phyloP scores from a whole-genome alignment of 2,888 invertebrate species.

The Leptinotarsa haldemani region DNA sequence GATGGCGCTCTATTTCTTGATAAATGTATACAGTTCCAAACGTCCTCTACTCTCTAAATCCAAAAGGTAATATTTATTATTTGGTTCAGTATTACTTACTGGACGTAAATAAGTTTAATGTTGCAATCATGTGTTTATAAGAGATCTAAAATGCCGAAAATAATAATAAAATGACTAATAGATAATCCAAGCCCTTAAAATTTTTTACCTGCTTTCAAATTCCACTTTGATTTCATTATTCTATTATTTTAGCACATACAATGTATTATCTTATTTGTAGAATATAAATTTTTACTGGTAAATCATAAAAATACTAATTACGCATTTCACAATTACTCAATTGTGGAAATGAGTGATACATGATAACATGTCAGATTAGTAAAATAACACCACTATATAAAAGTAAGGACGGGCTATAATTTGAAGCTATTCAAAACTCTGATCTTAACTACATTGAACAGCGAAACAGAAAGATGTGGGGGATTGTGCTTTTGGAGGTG shows the following conservation, averaged over 20 bases:
- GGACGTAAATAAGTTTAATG: too few species aligned
- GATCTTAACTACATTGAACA: not conserved
- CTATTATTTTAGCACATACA: too few species aligned
- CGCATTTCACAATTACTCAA: constrained; percentile 1
- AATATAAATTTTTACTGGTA: not conserved
- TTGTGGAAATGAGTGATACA: not conserved
- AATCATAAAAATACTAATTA: not conserved
- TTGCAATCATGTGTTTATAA: not conserved
- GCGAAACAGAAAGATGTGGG: not conserved
- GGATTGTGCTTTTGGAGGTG: not conserved
- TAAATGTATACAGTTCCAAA: too few species aligned
- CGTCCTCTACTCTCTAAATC: too few species aligned
- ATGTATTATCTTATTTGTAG: not conserved
- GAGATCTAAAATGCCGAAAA: not conserved
- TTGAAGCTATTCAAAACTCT: not conserved
- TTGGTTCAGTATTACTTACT: too few species aligned
- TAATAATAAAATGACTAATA: not conserved
- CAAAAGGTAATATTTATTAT: too few species aligned
- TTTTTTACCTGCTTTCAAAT: not conserved
- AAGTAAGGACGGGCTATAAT: not conserved
- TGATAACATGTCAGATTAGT: too few species aligned
- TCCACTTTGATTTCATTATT: not conserved
- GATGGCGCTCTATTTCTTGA: too few species aligned
- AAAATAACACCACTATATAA: not conserved
- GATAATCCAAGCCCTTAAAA: not conserved